Evolutionary conservation across 2,113 vertebrate species (phyloP).

Genomic region (Notarius quadriscutis): DNA sequence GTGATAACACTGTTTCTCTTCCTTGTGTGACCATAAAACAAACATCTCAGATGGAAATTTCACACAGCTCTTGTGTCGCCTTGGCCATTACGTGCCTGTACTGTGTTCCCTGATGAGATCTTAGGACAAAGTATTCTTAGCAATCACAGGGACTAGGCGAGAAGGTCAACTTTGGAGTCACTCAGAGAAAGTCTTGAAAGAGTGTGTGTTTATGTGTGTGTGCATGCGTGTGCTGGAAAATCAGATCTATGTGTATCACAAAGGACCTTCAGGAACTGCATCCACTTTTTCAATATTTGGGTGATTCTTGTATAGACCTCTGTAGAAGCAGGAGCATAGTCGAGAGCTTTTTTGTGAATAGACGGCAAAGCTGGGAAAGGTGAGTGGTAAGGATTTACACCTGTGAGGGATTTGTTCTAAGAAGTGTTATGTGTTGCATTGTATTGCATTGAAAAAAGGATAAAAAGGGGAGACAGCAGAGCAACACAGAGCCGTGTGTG

Average conservation of each 20-base stretch:
- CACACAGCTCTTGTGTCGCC: slow-evolving; percentile 14
- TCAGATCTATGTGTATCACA: neutral
- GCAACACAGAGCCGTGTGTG: too few relatives aligned
- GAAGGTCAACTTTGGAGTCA: slow-evolving; percentile 25
- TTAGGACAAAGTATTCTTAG: slow-evolving; percentile 30
- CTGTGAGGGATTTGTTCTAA: too few relatives aligned
- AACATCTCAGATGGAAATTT: slow-evolving; percentile 46
- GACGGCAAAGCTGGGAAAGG: too few relatives aligned
- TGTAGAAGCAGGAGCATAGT: too few relatives aligned
- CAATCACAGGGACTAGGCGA: slow-evolving; percentile 24
- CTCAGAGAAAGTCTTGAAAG: neutral
- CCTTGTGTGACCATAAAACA: slow-evolving; percentile 7
- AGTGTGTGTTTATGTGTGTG: neutral
- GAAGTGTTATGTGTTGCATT: too few relatives aligned
- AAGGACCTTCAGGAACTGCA: neutral
- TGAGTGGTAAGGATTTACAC: too few relatives aligned
- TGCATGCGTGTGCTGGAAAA: neutral
- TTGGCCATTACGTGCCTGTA: slow-evolving; percentile 31
- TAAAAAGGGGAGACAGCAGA: too few relatives aligned
- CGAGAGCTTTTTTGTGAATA: too few relatives aligned
- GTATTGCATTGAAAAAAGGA: too few relatives aligned
- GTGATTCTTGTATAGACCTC: neutral
- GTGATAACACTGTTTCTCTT: slow-evolving; percentile 10
- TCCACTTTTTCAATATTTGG: neutral
- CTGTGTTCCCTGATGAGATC: slow-evolving; percentile 38